A percentile compares a stretch with the other conserved stretches of the same genome.
phyloP scores from a whole-genome alignment of 2,888 invertebrate species.

The Ypsolopha scabrella region DNA sequence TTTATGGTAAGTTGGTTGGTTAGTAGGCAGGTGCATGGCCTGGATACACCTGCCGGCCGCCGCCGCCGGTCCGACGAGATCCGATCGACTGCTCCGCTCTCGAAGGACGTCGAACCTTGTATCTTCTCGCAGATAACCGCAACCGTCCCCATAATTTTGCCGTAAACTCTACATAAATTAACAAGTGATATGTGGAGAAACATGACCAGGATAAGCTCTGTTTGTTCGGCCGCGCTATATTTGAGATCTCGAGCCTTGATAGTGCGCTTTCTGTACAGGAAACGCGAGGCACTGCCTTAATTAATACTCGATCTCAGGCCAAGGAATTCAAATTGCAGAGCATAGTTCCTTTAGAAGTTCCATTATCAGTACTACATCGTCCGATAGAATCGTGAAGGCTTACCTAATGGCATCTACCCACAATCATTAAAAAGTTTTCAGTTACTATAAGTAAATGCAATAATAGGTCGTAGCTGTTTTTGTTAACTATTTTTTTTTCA shows the following conservation, averaged over 20 bases:
- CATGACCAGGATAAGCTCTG: constrained; percentile 26
- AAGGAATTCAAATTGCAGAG: constrained; percentile 6
- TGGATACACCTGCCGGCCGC: constrained; percentile 52
- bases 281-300: constrained; percentile 14
- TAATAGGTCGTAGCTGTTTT: too few species aligned
- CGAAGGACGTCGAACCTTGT: constrained; percentile 56
- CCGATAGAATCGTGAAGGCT: constrained; percentile 1
- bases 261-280: constrained; percentile 26
- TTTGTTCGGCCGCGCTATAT: constrained; percentile 20
- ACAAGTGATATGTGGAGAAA: constrained; percentile 46
- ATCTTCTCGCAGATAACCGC: constrained; percentile 41
- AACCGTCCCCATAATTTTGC: constrained; percentile 43
- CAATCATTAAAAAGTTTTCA: too few species aligned
- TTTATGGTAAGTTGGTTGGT: constrained; percentile 62
- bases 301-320: constrained; percentile 6
- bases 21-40: constrained; percentile 52
- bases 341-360: constrained; percentile 6
- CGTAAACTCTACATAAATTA: constrained; percentile 53
- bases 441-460: too few species aligned
- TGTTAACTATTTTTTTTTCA: too few species aligned
- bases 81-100: constrained; percentile 26
- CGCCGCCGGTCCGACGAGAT: constrained; percentile 54
- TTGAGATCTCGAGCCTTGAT: constrained; percentile 32
- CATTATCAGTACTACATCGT: constrained; percentile 4
- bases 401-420: neutral